These are phyloP conservation scores for Malacosoma neustria DNA, from an alignment of 2,888 invertebrate genomes.

Conservation along the genomic window DNA sequence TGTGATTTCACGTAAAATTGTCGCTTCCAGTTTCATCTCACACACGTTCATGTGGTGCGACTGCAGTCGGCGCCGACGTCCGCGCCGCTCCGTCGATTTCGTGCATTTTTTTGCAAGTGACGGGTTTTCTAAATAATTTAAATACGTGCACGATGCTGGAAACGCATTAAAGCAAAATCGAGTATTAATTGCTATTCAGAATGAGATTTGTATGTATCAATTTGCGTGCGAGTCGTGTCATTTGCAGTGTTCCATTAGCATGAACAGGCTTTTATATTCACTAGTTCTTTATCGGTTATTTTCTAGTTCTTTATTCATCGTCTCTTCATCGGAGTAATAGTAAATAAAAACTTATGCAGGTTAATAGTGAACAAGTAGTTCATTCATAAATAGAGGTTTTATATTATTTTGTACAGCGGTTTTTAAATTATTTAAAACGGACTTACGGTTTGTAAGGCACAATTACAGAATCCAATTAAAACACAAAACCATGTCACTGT, in stretches of 20 bases:
- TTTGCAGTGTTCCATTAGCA: background rate
- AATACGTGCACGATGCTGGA: constrained; percentile 61
- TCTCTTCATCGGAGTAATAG: background rate
- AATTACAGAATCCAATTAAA: constrained; percentile 56
- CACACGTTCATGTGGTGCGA: constrained; percentile 27
- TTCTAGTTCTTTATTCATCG: background rate
- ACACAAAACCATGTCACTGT: constrained; percentile 70
- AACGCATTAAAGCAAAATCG: constrained; percentile 37
- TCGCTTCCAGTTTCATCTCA: constrained; percentile 18
- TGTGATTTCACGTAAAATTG: constrained; percentile 6
- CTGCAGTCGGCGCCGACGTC: constrained; percentile 25
- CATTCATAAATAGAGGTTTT: background rate
- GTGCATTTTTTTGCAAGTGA: constrained; percentile 67
- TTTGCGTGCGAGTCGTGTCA: constrained; percentile 33
- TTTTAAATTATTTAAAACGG: background rate
- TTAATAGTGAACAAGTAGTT: background rate
- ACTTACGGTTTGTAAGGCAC: constrained; percentile 55
- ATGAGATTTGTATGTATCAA: constrained; percentile 46
- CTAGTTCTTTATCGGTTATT: too few species aligned
- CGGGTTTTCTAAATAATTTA: constrained; percentile 72
- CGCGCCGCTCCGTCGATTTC: constrained; percentile 60
- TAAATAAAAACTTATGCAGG: background rate
- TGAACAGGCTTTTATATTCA: background rate
- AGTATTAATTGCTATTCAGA: constrained; percentile 49
- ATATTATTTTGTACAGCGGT: background rate